Percentiles rank a stretch among this genome's conserved stretches.
Evolutionary conservation across 2,888 invertebrate genomes (phyloP).

Genomic region (Orchesella flavescens): DNA sequence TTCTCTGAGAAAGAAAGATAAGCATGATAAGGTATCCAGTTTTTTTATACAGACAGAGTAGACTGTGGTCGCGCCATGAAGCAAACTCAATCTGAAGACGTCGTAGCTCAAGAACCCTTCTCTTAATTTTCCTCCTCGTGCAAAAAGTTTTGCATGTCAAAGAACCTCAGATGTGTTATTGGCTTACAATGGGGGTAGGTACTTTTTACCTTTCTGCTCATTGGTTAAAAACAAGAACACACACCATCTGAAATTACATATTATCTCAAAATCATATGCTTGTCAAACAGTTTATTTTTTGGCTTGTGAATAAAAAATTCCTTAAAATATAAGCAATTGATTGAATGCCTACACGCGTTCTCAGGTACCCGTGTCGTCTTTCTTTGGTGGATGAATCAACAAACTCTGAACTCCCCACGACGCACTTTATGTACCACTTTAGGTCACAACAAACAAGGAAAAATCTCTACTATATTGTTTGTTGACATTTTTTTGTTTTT

Average conservation of each 20-base stretch:
- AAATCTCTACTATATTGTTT: conserved; percentile 1
- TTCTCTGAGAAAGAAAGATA: neutral
- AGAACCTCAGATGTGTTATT: conserved; percentile 14
- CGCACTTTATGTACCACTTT: conserved; percentile 3
- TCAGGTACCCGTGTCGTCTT: no score
- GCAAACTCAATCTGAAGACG: neutral
- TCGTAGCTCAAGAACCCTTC: neutral
- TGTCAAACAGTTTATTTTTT: neutral
- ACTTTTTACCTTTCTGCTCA: conserved; percentile 17
- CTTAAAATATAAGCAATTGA: neutral
- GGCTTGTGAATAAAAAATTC: neutral
- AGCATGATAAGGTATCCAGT: conserved; percentile 29
- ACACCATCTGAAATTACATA: conserved; percentile 1
- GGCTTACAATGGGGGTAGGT: conserved; percentile 49
- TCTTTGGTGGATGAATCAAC: no score
- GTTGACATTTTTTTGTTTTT: neutral
- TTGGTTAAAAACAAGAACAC: conserved; percentile 53
- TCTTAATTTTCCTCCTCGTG: neutral
- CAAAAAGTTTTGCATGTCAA: conserved; percentile 25
- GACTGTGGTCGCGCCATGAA: neutral
- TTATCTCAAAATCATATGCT: neutral
- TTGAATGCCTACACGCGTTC: no score
- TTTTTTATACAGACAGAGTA: conserved; percentile 22
- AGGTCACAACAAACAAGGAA: conserved; percentile 35
- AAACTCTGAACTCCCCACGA: conserved; percentile 2